Conservation (phyloP, 2,888 invertebrate species). For the Hydriomena furcata region DNA sequence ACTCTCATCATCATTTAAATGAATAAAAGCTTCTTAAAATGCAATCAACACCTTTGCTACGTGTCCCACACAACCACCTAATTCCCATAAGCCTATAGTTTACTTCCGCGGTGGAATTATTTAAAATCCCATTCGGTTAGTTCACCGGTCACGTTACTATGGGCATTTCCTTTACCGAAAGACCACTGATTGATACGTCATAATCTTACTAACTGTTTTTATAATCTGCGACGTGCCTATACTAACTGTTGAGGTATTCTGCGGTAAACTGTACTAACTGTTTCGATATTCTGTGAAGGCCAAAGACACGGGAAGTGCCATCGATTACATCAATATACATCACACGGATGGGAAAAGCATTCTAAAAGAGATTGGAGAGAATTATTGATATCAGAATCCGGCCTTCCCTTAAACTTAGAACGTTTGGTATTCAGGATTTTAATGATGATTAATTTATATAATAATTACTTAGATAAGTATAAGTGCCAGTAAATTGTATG, state of each 20-base stretch:
- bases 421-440: too few relatives aligned
- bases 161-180: conserved; percentile 54
- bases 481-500: too few relatives aligned
- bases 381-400: neutral
- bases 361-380: conserved; percentile 13
- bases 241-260: conserved; percentile 20
- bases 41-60: conserved; percentile 15
- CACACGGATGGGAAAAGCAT: conserved; percentile 18
- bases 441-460: too few relatives aligned
- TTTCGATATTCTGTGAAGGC: conserved; percentile 33
- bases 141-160: conserved; percentile 48
- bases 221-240: conserved; percentile 1
- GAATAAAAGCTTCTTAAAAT: conserved; percentile 10
- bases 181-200: conserved; percentile 4
- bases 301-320: conserved; percentile 52
- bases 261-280: conserved; percentile 21
- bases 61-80: conserved; percentile 17
- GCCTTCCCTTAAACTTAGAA: too few relatives aligned
- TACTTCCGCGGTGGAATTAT: conserved; percentile 38
- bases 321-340: conserved; percentile 29
- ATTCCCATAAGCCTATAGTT: conserved; percentile 34
- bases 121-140: conserved; percentile 36
- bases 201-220: conserved; percentile 1
- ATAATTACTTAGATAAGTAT: too few relatives aligned
- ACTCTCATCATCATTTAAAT: too few relatives aligned